Percentiles rank a stretch among this genome's conserved stretches.
Conservation (phyloP, 2,113 vertebrate species). For the Pogonocichla stellata region DNA sequence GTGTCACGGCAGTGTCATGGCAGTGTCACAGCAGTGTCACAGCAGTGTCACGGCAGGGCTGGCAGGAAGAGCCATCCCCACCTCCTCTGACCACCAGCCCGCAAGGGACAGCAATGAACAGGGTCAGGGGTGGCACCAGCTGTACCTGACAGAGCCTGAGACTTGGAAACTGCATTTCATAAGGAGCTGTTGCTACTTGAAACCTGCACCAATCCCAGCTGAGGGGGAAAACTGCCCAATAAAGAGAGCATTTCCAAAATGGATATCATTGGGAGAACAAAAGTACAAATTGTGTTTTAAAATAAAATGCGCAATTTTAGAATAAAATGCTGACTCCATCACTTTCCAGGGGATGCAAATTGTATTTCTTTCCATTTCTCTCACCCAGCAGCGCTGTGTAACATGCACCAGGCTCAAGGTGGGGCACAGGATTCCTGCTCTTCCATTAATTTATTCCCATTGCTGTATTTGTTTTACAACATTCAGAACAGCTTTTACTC, state of each 20-base stretch:
- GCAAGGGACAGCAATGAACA: neutral
- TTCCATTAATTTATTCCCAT: neutral
- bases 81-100: neutral
- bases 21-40: neutral
- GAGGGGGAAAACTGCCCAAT: neutral
- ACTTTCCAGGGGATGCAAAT: neutral
- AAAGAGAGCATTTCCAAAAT: neutral
- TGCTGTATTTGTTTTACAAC: neutral
- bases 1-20: neutral
- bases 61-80: neutral
- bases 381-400: neutral
- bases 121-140: rapidly evolving
- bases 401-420: rapidly evolving
- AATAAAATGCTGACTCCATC: neutral
- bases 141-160: too few relatives aligned
- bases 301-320: neutral
- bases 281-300: neutral
- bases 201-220: neutral
- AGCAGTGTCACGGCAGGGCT: neutral
- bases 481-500: neutral
- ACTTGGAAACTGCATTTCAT: neutral
- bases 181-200: neutral
- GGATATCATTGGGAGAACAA: neutral
- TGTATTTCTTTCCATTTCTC: neutral
- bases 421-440: neutral